Percentiles rank a stretch among this genome's conserved stretches.
Conservation (phyloP, 2,888 invertebrate genomes). For the Lithophane ornitopus region DNA sequence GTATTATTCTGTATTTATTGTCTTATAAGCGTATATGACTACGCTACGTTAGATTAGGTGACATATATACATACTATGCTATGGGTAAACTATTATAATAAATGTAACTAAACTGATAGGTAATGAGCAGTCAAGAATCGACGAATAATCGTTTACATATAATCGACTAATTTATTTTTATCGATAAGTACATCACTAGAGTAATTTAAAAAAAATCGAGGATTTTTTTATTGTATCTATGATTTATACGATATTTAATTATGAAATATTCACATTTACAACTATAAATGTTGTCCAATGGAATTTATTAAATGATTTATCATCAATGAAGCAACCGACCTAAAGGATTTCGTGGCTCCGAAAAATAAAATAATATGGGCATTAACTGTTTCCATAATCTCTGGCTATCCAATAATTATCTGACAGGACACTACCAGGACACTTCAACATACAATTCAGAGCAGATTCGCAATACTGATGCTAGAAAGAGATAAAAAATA, state of each 20-base stretch:
- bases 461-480: constrained; percentile 17
- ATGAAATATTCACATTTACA: constrained; percentile 15
- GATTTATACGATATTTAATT: constrained; percentile 24
- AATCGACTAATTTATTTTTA: constrained; percentile 66
- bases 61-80: constrained; percentile 64
- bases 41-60: constrained; percentile 63
- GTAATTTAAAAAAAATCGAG: constrained; percentile 49
- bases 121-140: constrained; percentile 67
- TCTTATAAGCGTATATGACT: constrained; percentile 64
- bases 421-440: background rate
- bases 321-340: background rate
- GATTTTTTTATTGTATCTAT: constrained; percentile 45
- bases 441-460: background rate
- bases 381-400: background rate
- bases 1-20: constrained; percentile 72
- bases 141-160: constrained; percentile 62
- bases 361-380: background rate
- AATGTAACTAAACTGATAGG: constrained; percentile 63
- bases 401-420: background rate
- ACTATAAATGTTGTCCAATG: constrained; percentile 40
- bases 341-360: background rate
- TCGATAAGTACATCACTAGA: constrained; percentile 66
- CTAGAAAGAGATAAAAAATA: background rate
- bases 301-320: constrained; percentile 22
- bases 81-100: constrained; percentile 63